phyloP scores from a whole-genome alignment of 2,797 vertebrate genomes.

The Botia kubotai region DNA sequence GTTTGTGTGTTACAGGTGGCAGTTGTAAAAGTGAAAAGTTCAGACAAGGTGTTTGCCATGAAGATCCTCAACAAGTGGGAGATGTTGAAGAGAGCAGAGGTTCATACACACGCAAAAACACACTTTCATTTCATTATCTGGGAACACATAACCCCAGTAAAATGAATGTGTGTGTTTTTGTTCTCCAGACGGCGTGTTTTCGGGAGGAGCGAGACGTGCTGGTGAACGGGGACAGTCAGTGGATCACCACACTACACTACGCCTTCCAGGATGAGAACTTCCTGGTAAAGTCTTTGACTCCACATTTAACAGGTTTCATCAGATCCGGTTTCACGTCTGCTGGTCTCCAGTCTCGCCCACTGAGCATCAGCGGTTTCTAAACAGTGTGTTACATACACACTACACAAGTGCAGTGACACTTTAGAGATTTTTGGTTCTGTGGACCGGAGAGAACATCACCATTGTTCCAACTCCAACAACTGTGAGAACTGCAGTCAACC shows the following conservation, averaged over 20 bases:
- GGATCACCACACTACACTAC: constrained; percentile 98
- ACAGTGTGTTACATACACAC: too few relatives aligned
- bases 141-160: neutral
- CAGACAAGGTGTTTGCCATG: constrained; percentile 98
- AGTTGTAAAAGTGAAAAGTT: constrained; percentile 96
- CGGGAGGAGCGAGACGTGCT: constrained; percentile 96
- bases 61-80: constrained; percentile 99
- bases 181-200: constrained; percentile 92
- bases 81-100: constrained; percentile 99
- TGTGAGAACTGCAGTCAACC: constrained; percentile 81
- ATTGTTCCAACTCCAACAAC: constrained; percentile 66
- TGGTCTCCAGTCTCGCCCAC: too few relatives aligned
- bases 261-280: constrained; percentile 99
- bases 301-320: too few relatives aligned
- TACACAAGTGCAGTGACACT: too few relatives aligned
- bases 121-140: neutral
- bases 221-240: constrained; percentile 95
- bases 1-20: constrained; percentile 83
- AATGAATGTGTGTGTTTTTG: neutral
- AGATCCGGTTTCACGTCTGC: too few relatives aligned
- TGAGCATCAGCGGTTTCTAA: too few relatives aligned
- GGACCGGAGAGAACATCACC: too few relatives aligned
- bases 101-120: constrained; percentile 57
- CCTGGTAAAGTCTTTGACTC: constrained; percentile 79
- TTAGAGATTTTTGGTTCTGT: too few relatives aligned